phyloP scores from a whole-genome alignment of 2,888 invertebrate species.

The Junonia oenone region DNA sequence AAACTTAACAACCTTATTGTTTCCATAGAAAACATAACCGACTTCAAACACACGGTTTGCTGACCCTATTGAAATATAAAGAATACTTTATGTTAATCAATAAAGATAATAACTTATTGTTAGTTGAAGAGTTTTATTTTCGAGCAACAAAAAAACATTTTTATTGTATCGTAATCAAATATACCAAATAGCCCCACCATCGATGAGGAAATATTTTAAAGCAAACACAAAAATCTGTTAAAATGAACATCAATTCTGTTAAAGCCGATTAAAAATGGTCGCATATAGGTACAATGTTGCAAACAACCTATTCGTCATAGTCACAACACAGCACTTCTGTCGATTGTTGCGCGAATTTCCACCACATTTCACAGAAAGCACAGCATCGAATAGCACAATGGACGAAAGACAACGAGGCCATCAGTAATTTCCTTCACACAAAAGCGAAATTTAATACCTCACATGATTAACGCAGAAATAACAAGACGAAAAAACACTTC shows the following conservation, averaged over 20 bases:
- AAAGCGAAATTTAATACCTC: slow-evolving; percentile 70
- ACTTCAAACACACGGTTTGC: too few species aligned
- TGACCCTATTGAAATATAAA: too few species aligned
- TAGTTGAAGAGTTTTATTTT: too few species aligned
- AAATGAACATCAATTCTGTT: too few species aligned
- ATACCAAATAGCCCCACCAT: too few species aligned
- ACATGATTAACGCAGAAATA: slow-evolving; percentile 46
- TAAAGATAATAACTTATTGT: too few species aligned
- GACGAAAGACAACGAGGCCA: slow-evolving; percentile 19
- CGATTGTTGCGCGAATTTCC: slow-evolving; percentile 19
- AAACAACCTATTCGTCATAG: neutral
- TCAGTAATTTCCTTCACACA: slow-evolving; percentile 34
- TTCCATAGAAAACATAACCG: too few species aligned
- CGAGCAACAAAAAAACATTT: neutral
- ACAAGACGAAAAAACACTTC: slow-evolving; percentile 22
- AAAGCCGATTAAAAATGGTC: neutral
- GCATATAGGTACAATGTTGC: neutral
- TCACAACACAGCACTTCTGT: slow-evolving; percentile 3
- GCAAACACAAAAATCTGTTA: too few species aligned
- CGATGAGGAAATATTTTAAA: too few species aligned
- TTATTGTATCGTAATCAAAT: neutral
- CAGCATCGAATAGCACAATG: slow-evolving; percentile 19
- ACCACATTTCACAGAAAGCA: slow-evolving; percentile 24
- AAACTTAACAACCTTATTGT: too few species aligned
- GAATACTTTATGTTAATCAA: too few species aligned